These are phyloP conservation scores for Ophion ventricosus DNA, from an alignment of 2,888 invertebrate species.

Conservation along the genomic window DNA sequence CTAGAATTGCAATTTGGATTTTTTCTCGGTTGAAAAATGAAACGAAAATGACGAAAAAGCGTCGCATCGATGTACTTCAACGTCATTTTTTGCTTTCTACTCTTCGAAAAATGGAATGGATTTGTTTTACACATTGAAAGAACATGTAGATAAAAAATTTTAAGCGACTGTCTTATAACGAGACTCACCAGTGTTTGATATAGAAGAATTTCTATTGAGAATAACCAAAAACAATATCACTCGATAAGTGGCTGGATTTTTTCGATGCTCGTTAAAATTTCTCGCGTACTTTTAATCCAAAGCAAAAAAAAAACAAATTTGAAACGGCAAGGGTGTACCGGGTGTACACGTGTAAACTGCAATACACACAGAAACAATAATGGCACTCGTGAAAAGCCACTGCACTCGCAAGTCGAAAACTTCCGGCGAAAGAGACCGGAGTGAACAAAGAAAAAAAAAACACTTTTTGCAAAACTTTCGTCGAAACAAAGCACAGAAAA, in stretches of 20 bases:
- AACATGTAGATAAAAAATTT: background rate
- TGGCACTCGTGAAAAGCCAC: background rate
- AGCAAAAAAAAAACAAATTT: too few relatives aligned
- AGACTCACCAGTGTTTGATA: constrained; percentile 28
- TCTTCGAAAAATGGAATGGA: background rate
- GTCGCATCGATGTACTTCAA: background rate
- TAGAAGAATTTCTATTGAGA: background rate
- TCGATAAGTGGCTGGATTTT: background rate
- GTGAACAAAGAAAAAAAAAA: background rate
- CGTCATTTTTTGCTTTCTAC: background rate
- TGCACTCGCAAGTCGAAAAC: constrained; percentile 15
- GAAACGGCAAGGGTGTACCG: constrained; percentile 1
- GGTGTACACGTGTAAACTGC: background rate
- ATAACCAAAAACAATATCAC: background rate
- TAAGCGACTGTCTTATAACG: background rate
- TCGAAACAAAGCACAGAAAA: background rate
- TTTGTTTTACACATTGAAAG: background rate
- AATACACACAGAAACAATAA: background rate
- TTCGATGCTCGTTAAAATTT: background rate
- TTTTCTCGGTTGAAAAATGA: background rate
- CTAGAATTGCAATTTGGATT: too few relatives aligned
- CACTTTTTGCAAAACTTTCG: constrained; percentile 12
- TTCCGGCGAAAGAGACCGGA: background rate
- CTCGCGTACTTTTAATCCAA: constrained; percentile 23
- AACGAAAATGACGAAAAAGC: background rate